Conservation (phyloP, 2,797 vertebrate genomes). For the Melanotaenia nigrans region DNA sequence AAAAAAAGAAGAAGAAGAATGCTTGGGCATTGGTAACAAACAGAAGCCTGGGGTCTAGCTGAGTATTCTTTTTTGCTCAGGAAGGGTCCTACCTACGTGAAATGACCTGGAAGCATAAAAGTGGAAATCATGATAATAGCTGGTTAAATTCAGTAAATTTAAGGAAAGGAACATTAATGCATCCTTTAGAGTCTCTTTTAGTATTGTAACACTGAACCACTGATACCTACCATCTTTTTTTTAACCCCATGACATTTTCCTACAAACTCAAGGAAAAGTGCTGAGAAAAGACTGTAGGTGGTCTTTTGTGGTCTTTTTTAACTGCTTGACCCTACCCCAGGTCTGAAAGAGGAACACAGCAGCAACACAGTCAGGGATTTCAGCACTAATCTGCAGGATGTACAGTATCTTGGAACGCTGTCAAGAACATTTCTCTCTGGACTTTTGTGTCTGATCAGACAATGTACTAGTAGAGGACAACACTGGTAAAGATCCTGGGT, state of each 20-base stretch:
- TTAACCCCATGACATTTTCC: neutral
- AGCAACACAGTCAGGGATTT: constrained; percentile 17
- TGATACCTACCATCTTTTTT: neutral
- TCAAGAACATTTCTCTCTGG: constrained; percentile 49
- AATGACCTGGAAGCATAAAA: neutral
- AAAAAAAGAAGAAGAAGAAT: too few species aligned
- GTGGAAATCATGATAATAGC: neutral
- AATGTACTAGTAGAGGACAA: constrained; percentile 36
- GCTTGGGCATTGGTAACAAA: neutral
- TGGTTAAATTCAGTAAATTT: neutral
- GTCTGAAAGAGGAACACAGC: constrained; percentile 6
- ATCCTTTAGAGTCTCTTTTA: neutral
- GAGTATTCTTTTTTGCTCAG: neutral
- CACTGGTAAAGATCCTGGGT: constrained; percentile 41
- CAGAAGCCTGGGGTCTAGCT: neutral
- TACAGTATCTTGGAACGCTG: constrained; percentile 75
- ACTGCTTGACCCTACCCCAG: neutral
- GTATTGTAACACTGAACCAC: neutral
- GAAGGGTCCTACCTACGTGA: neutral
- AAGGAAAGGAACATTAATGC: neutral
- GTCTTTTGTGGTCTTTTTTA: neutral
- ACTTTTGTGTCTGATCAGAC: constrained; percentile 5
- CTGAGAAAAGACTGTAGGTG: neutral
- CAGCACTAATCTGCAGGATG: constrained; percentile 53
- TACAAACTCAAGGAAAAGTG: neutral